Evolutionary conservation across 2,888 invertebrate genomes (phyloP), one percentile per base, ranked within the genome.

Genomic region (Stenurella melanura): DNA sequence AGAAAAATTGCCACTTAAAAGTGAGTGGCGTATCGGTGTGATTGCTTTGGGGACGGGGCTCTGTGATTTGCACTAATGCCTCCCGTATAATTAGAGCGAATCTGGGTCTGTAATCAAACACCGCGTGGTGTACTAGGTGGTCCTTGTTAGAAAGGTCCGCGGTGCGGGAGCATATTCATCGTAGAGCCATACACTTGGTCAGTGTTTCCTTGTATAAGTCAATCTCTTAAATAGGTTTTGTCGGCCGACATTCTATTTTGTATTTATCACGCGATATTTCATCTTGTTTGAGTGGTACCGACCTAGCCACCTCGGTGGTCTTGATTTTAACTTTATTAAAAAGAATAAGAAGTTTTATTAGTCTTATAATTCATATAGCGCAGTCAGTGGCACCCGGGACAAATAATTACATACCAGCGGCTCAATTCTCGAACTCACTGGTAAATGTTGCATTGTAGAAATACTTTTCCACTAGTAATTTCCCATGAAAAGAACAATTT

Each of bases 11-110:
- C 74, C 68, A 74, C 75, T 75, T 79, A 77, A 79, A 75, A 73
- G 77, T 67, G 77, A 77, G 75, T 72, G 72, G 75, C 70, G 58
- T 70, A 70, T 70, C 50, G 60, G 19, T 60, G 70, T 21, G 60
- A 70, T 42, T 60, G 70, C 42, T 60, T 21, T 30, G 60, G 70
- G 70, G 60, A 57, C 42, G 70, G 17, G 11, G 57, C 79, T 74
- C 80, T 81, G 79, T 82, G 78, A 82, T 82, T 83, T 81, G 82
- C 79, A 79, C 81, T 74, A 73, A 78, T 78, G 77, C 80, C 81
- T 83, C 77, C 79, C 70, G 67, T 81, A 74, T 84, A 83, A 84
- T 84, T 83, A 84, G 81, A 82, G 78, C 82, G 79, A 80, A 81
- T 81, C 80, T 79, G 77, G 80, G 75, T 76, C 83, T 83, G 75